Conservation (phyloP, 92 coral and sea anemone species). For the Blastomussa wellsi region DNA sequence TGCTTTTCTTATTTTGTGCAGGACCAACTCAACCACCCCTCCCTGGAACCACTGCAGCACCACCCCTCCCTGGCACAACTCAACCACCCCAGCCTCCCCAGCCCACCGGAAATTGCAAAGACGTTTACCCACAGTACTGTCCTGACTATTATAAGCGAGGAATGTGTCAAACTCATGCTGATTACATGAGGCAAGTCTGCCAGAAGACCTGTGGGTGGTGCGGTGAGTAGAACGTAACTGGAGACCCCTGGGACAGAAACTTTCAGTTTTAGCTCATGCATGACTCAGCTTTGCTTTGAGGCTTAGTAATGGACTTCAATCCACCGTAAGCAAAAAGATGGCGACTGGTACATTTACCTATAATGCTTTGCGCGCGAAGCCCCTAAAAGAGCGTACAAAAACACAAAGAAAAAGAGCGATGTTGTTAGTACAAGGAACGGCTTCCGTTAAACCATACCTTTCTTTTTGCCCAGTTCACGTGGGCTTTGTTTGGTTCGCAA, state of each 20-base stretch:
- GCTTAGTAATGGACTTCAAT: no score
- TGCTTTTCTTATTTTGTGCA: neutral
- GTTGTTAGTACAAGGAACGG: no score
- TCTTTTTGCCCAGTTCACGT: no score
- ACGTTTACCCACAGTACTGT: slow-evolving; percentile 65
- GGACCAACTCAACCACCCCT: neutral
- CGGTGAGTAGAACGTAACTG: slow-evolving; percentile 29
- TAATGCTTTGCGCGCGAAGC: no score
- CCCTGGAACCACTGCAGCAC: neutral
- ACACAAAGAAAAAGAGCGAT: no score
- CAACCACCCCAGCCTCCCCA: slow-evolving; percentile 50
- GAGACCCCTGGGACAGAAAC: neutral
- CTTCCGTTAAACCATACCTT: no score
- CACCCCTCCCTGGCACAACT: slow-evolving; percentile 25
- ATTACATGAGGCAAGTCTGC: slow-evolving; percentile 71
- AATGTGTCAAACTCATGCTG: slow-evolving; percentile 54
- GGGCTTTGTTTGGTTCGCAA: no score
- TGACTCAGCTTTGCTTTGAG: no score
- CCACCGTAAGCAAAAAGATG: no score
- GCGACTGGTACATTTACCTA: no score
- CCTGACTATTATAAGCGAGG: slow-evolving; percentile 66
- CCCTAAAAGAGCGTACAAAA: no score
- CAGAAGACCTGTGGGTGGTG: slow-evolving; percentile 65
- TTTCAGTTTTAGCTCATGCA: no score
- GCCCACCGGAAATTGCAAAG: slow-evolving; percentile 59